Evolutionary conservation across 2,797 vertebrate species (phyloP).

Genomic region (Emydoidea blandingii): DNA sequence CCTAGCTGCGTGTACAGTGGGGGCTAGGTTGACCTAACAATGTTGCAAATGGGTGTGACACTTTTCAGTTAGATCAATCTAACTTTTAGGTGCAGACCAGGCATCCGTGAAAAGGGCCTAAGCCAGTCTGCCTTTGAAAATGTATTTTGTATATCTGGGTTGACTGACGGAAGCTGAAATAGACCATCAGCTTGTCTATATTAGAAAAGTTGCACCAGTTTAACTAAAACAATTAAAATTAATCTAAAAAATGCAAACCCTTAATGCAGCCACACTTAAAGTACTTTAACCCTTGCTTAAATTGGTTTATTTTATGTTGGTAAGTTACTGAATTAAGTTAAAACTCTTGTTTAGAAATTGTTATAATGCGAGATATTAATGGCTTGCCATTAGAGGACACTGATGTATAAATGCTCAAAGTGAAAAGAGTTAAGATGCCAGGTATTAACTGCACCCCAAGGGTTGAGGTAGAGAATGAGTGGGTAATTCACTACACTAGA

Average conservation of each 20-base stretch:
- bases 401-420: background rate
- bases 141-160: rapidly evolving
- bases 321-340: background rate
- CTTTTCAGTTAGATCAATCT: background rate
- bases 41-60: background rate
- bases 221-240: background rate
- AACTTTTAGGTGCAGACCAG: background rate
- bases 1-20: background rate
- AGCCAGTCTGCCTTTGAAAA: background rate
- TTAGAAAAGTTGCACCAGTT: rapidly evolving
- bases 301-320: background rate
- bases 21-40: background rate
- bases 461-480: background rate
- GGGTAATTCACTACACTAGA: background rate
- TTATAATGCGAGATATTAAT: background rate
- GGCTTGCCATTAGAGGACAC: background rate
- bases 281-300: background rate
- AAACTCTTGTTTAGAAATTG: background rate
- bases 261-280: background rate
- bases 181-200: background rate
- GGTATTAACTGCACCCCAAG: background rate
- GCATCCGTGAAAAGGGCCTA: background rate
- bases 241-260: background rate
- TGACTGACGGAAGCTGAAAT: background rate
- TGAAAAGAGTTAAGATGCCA: background rate